Percentiles rank a stretch among this genome's conserved stretches.
Evolutionary conservation across 1,140 invertebrate species (phyloP).

Genomic region (Ceratina japonica): DNA sequence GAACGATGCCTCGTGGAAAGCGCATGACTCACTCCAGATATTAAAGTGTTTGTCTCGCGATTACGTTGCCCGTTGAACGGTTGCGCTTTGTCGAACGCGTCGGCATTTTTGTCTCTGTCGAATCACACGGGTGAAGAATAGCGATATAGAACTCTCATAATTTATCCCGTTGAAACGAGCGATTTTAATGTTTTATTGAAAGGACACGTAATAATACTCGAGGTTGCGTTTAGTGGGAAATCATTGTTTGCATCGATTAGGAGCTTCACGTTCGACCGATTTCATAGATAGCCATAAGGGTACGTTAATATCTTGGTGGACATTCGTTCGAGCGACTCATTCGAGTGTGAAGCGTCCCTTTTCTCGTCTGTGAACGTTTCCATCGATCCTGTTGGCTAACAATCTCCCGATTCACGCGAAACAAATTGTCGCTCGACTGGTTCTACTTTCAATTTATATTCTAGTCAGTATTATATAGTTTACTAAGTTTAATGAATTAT

Average conservation of each 20-base stretch:
- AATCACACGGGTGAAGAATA: conserved; percentile 15
- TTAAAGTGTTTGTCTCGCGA: conserved; percentile 38
- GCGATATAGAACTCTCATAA: conserved; percentile 23
- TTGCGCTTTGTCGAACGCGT: neutral
- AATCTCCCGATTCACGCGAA: neutral
- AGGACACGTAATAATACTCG: neutral
- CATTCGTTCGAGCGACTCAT: conserved; percentile 16
- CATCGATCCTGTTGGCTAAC: neutral
- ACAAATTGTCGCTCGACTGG: neutral
- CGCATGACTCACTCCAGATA: conserved; percentile 43
- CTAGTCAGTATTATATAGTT: neutral
- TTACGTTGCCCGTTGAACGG: conserved; percentile 1
- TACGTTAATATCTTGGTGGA: conserved; percentile 10
- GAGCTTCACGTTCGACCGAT: conserved; percentile 27
- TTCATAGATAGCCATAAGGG: conserved; percentile 7
- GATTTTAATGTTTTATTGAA: neutral
- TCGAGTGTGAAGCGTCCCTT: conserved; percentile 22
- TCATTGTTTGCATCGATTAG: conserved; percentile 5
- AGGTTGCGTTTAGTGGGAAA: neutral
- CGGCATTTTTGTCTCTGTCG: neutral
- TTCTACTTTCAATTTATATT: neutral
- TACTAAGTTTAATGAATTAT: neutral
- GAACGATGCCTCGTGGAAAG: neutral
- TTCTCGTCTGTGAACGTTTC: neutral
- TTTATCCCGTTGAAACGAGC: neutral